Evolutionary conservation across 2,888 invertebrate species (phyloP), one percentile per base, ranked within the genome.

Genomic region (Phengaris arion): DNA sequence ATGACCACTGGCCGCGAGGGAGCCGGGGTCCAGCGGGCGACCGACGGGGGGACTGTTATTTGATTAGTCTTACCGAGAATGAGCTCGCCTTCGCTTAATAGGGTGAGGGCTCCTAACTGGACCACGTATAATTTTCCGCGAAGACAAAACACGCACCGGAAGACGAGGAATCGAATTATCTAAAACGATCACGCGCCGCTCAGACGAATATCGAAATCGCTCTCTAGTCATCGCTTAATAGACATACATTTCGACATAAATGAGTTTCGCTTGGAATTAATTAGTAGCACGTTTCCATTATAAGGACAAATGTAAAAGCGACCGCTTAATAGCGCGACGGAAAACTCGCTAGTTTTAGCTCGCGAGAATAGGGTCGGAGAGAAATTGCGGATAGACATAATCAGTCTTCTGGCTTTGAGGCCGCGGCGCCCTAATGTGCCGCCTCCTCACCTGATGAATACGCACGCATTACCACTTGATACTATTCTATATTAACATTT

Each of bases 11-110:
- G 90, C 89, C 91, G 90, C 91, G 89, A 85, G 91, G 87, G 83
- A 86, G 83, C 84, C 55, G 87, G 83, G 86, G 83, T 84, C 69
- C 79, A 82, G 81, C 82, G 80, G 78, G 80, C 79, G 81, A 75
- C 78, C 80, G 84, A 82, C 86, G 87, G 92, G 93, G 92, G 88
- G 93, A 89, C 91, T 90, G 93, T 94, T 94, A 94, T 94, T 94
- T 94, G 94, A 94, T 94, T 94, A 94, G 94, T 93, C 94, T 92
- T 93, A 91, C 93, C 89, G 93, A 93, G 94, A 94, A 94, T 93
- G 94, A 94, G 91, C 90, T 90, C 92, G 91, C 89, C 89, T 91
- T 90, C 87, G 89, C 89, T 92, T 92, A 92, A 92, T 92, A 90
- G 93, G 92, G 92, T 90, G 92, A 92, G 90, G 89, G 90, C 90